phyloP scores from a whole-genome alignment of 1,140 invertebrate species.

The Drosophila kanapiae region DNA sequence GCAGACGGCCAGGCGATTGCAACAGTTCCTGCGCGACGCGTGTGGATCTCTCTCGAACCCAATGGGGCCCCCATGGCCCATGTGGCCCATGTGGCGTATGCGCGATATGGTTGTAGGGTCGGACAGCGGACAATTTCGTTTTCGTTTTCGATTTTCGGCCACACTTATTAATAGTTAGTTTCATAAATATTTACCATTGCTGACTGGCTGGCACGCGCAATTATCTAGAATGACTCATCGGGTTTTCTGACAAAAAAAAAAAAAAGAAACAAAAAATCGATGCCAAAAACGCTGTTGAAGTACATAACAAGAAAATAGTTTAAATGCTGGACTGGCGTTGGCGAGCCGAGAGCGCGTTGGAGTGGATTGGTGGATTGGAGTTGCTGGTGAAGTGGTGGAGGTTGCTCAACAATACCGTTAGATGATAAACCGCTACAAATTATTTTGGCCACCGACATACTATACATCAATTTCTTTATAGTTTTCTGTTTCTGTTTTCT shows the following conservation, averaged over 20 bases:
- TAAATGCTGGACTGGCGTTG: conserved; percentile 63
- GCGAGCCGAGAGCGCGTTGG: conserved; percentile 52
- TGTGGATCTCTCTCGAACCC: conserved; percentile 76
- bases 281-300: conserved; percentile 66
- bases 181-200: conserved; percentile 64
- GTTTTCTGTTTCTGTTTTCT: conserved; percentile 41
- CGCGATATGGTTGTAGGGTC: conserved; percentile 19
- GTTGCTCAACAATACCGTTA: conserved; percentile 79
- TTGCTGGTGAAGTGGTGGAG: conserved; percentile 57
- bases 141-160: conserved; percentile 38
- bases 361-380: conserved; percentile 31
- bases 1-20: conserved; percentile 50
- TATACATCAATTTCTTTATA: conserved; percentile 61
- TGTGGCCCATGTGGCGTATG: conserved; percentile 62
- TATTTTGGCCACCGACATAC: conserved; percentile 58
- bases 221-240: conserved; percentile 79
- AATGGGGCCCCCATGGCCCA: conserved; percentile 19
- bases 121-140: conserved; percentile 3
- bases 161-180: conserved; percentile 58
- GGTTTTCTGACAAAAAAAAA: conserved; percentile 44
- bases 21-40: conserved; percentile 70
- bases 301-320: conserved; percentile 80
- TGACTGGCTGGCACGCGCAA: conserved; percentile 65
- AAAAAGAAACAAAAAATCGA: conserved; percentile 40
- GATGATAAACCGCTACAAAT: conserved; percentile 82